Conservation (phyloP, 2,113 vertebrate species). For the Elanus axillaris region DNA sequence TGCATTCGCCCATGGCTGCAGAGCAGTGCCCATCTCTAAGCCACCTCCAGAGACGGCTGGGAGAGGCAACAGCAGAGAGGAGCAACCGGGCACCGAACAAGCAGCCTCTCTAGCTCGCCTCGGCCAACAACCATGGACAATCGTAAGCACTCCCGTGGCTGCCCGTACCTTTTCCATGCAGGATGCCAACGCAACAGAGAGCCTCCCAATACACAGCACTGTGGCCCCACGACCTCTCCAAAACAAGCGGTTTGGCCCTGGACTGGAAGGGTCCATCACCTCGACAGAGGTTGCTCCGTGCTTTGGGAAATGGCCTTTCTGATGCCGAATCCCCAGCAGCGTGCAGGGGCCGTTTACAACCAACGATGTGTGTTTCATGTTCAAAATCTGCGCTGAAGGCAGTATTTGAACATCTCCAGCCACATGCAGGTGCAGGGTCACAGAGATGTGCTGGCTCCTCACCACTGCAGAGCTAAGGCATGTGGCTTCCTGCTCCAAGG, state of each 20-base stretch:
- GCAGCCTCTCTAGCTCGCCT: not conserved
- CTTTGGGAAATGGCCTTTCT: not conserved
- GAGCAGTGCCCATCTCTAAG: not conserved
- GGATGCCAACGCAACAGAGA: not conserved
- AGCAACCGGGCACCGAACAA: not conserved
- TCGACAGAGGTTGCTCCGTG: rapidly evolving
- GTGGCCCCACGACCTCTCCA: not conserved
- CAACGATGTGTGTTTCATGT: not conserved
- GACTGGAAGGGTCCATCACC: not conserved
- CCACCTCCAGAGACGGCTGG: too few species aligned
- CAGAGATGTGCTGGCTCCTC: not conserved
- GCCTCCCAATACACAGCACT: not conserved
- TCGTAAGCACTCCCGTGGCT: rapidly evolving
- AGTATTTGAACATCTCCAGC: not conserved
- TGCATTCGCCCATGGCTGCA: not conserved
- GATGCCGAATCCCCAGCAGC: not conserved
- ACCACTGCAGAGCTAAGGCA: not conserved
- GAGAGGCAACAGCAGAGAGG: not conserved
- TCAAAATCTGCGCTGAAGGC: not conserved
- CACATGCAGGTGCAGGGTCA: not conserved
- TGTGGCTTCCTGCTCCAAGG: not conserved
- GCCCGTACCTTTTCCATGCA: not conserved
- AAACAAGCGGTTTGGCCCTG: not conserved
- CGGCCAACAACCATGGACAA: rapidly evolving
- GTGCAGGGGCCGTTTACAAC: not conserved